A percentile compares a stretch with the other conserved stretches of the same genome.
These are phyloP conservation scores for Caerostris darwini DNA, from an alignment of 1,140 invertebrate species.

Conservation along the genomic window DNA sequence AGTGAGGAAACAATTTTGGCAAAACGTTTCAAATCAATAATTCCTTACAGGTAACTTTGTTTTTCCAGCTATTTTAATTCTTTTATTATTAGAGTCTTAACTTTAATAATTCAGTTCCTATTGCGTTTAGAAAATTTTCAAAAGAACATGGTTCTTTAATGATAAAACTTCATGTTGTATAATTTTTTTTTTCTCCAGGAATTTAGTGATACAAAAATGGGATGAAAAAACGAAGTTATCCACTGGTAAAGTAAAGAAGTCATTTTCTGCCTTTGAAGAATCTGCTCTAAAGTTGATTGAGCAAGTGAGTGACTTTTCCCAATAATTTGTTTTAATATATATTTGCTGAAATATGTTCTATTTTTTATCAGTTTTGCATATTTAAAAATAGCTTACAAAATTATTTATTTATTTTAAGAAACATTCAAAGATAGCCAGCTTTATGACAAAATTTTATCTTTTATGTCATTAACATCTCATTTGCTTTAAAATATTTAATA, in stretches of 20 bases:
- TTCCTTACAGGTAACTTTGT: constrained; percentile 86
- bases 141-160: too few species aligned
- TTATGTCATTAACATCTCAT: too few species aligned
- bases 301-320: constrained; percentile 82
- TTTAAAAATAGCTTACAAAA: too few species aligned
- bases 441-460: too few species aligned
- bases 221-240: constrained; percentile 92
- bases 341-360: neutral
- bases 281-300: constrained; percentile 93
- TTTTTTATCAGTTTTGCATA: too few species aligned
- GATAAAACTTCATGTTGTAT: neutral
- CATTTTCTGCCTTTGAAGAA: constrained; percentile 87
- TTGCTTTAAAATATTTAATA: too few species aligned
- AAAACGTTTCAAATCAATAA: constrained; percentile 86
- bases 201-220: constrained; percentile 90
- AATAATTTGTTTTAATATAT: neutral
- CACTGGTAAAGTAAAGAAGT: constrained; percentile 83
- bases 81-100: neutral
- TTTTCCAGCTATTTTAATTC: neutral
- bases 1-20: constrained; percentile 86
- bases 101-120: too few species aligned
- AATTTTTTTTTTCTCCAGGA: constrained; percentile 7
- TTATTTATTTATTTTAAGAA: too few species aligned
- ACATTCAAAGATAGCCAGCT: too few species aligned
- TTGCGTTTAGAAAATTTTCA: too few species aligned